Evolutionary conservation across 2,113 vertebrate genomes (phyloP).

Genomic region (Prionailurus viverrinus): DNA sequence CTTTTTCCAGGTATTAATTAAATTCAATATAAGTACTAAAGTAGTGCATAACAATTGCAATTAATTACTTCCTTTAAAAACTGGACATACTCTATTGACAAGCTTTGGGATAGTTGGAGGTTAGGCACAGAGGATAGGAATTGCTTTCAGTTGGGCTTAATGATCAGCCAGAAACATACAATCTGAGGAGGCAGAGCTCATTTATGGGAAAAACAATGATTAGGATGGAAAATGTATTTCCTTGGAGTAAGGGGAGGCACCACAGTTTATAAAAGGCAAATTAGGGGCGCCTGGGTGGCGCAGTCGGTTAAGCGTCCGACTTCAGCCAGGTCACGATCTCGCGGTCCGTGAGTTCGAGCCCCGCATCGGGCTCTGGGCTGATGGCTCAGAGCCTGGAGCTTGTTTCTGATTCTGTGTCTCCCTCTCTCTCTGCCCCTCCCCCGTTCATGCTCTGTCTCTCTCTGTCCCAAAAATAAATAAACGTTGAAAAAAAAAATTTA

Average conservation of each 20-base stretch:
- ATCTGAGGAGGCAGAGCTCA: neutral
- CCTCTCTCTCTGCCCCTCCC: too few species aligned
- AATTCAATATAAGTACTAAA: constrained; percentile 17
- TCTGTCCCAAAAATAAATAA: too few species aligned
- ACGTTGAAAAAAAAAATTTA: too few species aligned
- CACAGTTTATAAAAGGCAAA: constrained; percentile 7
- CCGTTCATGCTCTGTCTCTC: too few species aligned
- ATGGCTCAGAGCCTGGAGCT: too few species aligned
- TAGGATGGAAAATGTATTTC: neutral
- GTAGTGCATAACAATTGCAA: neutral
- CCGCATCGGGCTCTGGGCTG: too few species aligned
- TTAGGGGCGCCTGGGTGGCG: neutral
- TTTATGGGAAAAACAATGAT: neutral
- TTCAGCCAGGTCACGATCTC: too few species aligned
- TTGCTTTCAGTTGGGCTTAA: neutral
- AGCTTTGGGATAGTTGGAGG: neutral
- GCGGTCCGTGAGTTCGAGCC: too few species aligned
- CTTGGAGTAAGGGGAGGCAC: neutral
- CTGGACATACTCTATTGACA: constrained; percentile 42
- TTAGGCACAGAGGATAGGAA: neutral
- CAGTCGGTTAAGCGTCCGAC: too few species aligned
- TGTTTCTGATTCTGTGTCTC: too few species aligned
- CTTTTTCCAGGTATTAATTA: constrained; percentile 24
- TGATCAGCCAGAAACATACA: neutral
- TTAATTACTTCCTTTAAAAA: constrained; percentile 18